A percentile compares a stretch with the other conserved stretches of the same genome.
Evolutionary conservation across 2,888 invertebrate species (phyloP).

Genomic region (Mechanitis mazaeus): DNA sequence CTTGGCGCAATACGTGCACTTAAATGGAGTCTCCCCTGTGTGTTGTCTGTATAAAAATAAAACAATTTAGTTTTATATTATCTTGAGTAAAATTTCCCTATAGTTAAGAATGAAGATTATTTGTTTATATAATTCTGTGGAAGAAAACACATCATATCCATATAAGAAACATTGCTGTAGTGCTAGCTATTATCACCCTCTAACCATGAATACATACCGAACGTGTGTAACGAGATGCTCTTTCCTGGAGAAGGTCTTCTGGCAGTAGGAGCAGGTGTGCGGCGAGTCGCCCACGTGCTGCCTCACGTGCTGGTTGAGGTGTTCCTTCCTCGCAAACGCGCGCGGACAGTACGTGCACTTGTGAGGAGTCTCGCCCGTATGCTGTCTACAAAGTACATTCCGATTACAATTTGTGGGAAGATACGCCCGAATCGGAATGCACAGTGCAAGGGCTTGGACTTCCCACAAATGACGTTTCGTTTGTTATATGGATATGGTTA

Average conservation of each 20-base stretch:
- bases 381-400: slow-evolving; percentile 79
- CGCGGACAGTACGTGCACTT: slow-evolving; percentile 80
- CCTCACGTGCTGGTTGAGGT: slow-evolving; percentile 90
- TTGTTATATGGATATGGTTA: slow-evolving; percentile 6
- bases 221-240: slow-evolving; percentile 83
- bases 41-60: slow-evolving; percentile 77
- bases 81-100: neutral
- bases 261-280: slow-evolving; percentile 82
- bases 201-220: slow-evolving; percentile 43
- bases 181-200: slow-evolving; percentile 11
- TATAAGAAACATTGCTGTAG: neutral
- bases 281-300: slow-evolving; percentile 83
- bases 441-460: slow-evolving; percentile 56
- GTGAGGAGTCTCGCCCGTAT: slow-evolving; percentile 88
- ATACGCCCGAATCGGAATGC: slow-evolving; percentile 57
- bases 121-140: neutral
- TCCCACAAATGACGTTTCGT: slow-evolving; percentile 61
- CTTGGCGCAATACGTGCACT: slow-evolving; percentile 82
- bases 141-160: neutral
- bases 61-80: slow-evolving; percentile 7
- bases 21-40: slow-evolving; percentile 87
- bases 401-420: slow-evolving; percentile 40
- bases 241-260: slow-evolving; percentile 82
- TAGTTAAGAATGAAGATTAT: neutral
- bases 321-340: slow-evolving; percentile 86